Percentiles rank a stretch among this genome's conserved stretches.
phyloP scores from a whole-genome alignment of 2,888 invertebrate genomes.

The Cremastinae sp. region DNA sequence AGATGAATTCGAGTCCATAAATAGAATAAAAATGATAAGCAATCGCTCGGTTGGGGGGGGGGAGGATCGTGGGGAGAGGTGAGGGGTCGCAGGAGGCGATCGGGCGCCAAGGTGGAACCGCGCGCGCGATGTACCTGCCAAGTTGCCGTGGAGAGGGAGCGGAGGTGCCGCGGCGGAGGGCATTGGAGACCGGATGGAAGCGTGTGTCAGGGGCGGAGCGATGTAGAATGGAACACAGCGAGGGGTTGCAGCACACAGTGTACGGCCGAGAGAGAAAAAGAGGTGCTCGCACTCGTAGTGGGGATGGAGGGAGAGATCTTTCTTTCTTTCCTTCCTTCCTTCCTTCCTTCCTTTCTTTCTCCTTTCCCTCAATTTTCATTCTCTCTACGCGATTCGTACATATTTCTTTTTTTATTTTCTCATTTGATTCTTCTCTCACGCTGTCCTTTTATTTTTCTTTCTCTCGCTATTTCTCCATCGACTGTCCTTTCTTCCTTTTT shows the following conservation, averaged over 20 bases:
- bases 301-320: background rate
- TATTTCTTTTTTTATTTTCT: conserved; percentile 14
- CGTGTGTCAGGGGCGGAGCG: conserved; percentile 65
- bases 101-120: no score
- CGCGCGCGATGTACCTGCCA: no score
- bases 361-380: conserved; percentile 23
- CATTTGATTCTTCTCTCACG: background rate
- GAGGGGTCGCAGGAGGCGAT: no score
- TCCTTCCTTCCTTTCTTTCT: conserved; percentile 6
- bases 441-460: conserved; percentile 11
- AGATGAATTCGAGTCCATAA: no score
- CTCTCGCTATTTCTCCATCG: no score
- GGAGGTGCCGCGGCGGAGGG: conserved; percentile 35
- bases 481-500: no score
- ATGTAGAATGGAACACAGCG: conserved; percentile 62
- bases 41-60: no score
- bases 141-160: conserved; percentile 16
- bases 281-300: background rate
- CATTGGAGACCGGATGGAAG: conserved; percentile 57
- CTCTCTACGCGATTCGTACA: background rate
- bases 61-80: no score
- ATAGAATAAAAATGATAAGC: no score
- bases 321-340: background rate
- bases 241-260: conserved; percentile 31
- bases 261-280: conserved; percentile 5